These are phyloP conservation scores for Dicrostonyx torquatus DNA, from an alignment of 2,797 vertebrate species.

Conservation along the genomic window DNA sequence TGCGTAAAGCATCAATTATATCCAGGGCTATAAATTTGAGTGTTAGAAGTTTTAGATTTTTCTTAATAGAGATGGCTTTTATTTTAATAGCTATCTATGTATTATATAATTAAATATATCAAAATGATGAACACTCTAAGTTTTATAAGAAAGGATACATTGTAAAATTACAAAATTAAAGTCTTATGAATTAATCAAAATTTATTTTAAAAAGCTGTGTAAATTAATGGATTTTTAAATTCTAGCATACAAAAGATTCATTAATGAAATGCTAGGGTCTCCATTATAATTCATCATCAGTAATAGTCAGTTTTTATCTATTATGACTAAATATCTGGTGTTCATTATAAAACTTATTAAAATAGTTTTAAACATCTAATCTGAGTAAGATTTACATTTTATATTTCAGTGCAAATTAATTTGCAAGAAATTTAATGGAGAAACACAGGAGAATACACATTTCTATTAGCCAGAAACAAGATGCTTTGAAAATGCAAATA, in stretches of 20 bases:
- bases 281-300: not conserved
- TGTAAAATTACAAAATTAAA: not conserved
- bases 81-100: not conserved
- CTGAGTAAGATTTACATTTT: not conserved
- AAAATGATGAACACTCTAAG: not conserved
- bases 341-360: not conserved
- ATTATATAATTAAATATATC: not conserved
- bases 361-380: not conserved
- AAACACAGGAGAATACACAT: not conserved
- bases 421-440: not conserved
- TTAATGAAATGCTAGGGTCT: not conserved
- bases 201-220: not conserved
- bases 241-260: not conserved
- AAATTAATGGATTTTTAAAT: not conserved
- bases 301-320: not conserved
- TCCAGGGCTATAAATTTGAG: not conserved
- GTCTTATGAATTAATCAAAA: not conserved
- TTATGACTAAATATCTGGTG: not conserved
- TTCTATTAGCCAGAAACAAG: not conserved
- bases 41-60: not conserved
- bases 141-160: not conserved
- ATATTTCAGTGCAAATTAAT: not conserved
- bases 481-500: not conserved
- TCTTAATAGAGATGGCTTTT: not conserved
- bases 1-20: not conserved